Evolutionary conservation across 2,797 vertebrate species (phyloP), one percentile per base, ranked within the genome.

Genomic region (Coracias cyanogaster): DNA sequence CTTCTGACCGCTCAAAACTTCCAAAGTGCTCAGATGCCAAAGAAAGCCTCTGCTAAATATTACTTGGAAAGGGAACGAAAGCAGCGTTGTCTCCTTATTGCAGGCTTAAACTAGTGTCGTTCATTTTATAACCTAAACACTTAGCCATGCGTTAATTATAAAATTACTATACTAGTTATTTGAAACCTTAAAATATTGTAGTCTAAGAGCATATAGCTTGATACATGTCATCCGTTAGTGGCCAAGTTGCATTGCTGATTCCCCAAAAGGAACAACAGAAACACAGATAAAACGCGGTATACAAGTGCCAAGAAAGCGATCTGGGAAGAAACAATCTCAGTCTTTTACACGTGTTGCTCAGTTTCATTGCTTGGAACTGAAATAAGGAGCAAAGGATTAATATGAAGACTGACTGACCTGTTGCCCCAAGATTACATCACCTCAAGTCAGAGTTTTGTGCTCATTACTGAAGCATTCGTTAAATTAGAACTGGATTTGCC

Each of bases 331-430:
- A 55, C 79, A 4, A 78, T 80, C 91, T 93, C 82, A 86, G 12
- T 92, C 69, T 94, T 96, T 79, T 70, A 71, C 62, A 51, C 17
- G 15, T 48, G 39, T 54, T 37, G 94, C 45, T 69, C 62, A 57
- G 17, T 91, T 92, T 74, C 58, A 45, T 72, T 82, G 82, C 45
- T 97, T 12, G 7, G 67, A 73, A 64, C 45, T 87, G 55, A 67
- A 95, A 93, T 60, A 67, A 92, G 62, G 91, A 84, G 82, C 57
- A 72, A 54, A 94, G 69, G 86, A 93, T 94, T 93, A 93, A 76
- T 90, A 89, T 17, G 86, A 96, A 67, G 78, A 22, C 74, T 72
- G 72, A 28, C 81, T 96, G 93, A 94, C 71, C 84, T 77, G 52
- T 14, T 90, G 70, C 84, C 80, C 77, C 65, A 55, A 87, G 79